phyloP scores from a whole-genome alignment of 2,888 invertebrate genomes.

The Amblyteles armatorius region DNA sequence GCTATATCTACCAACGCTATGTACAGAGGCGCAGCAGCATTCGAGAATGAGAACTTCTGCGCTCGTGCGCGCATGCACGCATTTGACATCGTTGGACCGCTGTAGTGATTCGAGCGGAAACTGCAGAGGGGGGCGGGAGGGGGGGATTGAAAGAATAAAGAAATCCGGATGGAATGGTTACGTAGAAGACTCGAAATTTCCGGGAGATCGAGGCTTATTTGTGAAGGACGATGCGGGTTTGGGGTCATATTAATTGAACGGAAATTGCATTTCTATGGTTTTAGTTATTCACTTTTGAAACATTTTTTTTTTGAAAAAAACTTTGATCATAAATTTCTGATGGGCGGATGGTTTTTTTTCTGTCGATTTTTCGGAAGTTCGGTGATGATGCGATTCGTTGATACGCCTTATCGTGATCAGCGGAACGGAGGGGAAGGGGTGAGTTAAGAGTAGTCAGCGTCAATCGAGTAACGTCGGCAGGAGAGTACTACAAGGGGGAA shows the following conservation, averaged over 20 bases:
- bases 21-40: conserved; percentile 49
- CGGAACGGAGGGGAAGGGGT: conserved; percentile 15
- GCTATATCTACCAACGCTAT: conserved; percentile 9
- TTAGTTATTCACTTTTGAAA: background rate
- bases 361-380: background rate
- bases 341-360: background rate
- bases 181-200: background rate
- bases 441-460: conserved; percentile 20
- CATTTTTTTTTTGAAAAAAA: background rate
- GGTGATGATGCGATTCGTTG: conserved; percentile 7
- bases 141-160: conserved; percentile 16
- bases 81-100: conserved; percentile 55
- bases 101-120: conserved; percentile 61
- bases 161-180: conserved; percentile 24
- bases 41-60: conserved; percentile 60
- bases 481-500: conserved; percentile 23
- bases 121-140: conserved; percentile 17
- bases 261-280: background rate
- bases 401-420: conserved; percentile 16
- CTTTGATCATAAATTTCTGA: background rate
- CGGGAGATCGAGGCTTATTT: background rate
- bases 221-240: background rate
- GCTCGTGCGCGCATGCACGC: conserved; percentile 28
- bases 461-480: conserved; percentile 51
- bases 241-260: background rate